Evolutionary conservation across 2,797 vertebrate genomes (phyloP), one percentile per base, ranked within the genome.

Genomic region (Okamejei kenojei): DNA sequence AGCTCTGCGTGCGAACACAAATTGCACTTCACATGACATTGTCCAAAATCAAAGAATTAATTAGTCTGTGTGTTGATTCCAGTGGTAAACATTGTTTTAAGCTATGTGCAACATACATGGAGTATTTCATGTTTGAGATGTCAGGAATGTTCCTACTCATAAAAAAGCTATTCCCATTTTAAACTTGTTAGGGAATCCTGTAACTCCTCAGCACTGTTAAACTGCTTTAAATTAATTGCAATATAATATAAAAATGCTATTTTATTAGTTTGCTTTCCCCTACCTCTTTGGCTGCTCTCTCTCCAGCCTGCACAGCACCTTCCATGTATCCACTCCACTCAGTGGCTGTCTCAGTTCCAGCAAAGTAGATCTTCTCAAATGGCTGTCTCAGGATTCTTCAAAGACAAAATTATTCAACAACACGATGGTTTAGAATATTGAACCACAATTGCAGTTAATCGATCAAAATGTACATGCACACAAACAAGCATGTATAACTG

Each of bases 261-360:
- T 21, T 63, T 45, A 92, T 54, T 90, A 90, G 10, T 71, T 71
- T 32, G 3, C 2, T 76, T 45, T 88, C 17, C 61, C 90, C 93
- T 96, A 99, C 98, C 98, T 99, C 98, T 96, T 98, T 96, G 95
- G 97, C 97, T 1, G 99, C 98, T 95, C 99, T 97, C 94, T 99
- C 99, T 80, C 99, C 99, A 8, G 98, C 98, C 95, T 99, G 97
- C 17, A 99, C 96, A 0, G 99, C 99, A 0, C 99, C 99, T 93
- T 99, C 98, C 98, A 99, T 99, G 96, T 99, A 99, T 19, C 99
- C 98, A 0, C 98, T 99, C 99, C 99, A 99, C 93, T 98, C 97
- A 0, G 98, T 98, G 94, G 98, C 97, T 0, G 99, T 99, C 95
- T 99, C 98, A 0, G 99, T 99, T 90, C 99, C 98, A 0, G 99